Evolutionary conservation across 2,797 vertebrate species (phyloP).

Genomic region (Mus spretus): DNA sequence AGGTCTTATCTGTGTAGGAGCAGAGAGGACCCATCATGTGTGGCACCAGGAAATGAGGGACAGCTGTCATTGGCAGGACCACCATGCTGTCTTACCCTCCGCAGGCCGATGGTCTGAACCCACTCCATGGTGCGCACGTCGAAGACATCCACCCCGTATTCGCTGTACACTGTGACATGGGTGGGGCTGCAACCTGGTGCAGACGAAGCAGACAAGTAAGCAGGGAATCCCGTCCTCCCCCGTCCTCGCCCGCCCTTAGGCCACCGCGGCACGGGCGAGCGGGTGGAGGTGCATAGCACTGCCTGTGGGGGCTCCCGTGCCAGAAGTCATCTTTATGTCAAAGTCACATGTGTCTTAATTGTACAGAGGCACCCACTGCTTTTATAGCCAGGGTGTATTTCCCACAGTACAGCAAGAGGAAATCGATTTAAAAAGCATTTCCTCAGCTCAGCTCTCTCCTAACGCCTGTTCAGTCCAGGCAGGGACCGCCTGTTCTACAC

Average conservation of each 20-base stretch:
- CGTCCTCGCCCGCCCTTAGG: neutral
- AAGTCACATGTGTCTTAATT: neutral
- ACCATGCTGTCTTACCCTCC: constrained; percentile 90
- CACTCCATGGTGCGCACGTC: constrained; percentile 95
- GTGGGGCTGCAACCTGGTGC: constrained; percentile 93
- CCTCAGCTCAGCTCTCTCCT: neutral
- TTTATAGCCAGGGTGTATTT: neutral
- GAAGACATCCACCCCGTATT: constrained; percentile 97
- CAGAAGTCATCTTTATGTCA: neutral
- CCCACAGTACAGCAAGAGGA: rapidly evolving
- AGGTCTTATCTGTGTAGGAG: constrained; percentile 92
- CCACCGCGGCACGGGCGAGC: rapidly evolving
- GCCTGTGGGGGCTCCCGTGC: neutral
- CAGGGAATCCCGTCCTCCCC: rapidly evolving
- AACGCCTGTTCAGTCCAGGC: rapidly evolving
- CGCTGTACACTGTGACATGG: constrained; percentile 96
- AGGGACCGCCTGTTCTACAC: rapidly evolving
- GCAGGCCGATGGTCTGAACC: constrained; percentile 97
- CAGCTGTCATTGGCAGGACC: rapidly evolving
- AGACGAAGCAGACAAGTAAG: constrained; percentile 71
- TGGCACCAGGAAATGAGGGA: too few relatives aligned
- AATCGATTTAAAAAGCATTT: neutral
- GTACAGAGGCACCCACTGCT: neutral
- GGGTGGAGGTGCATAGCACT: neutral
- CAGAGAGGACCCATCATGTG: rapidly evolving